Percentiles rank a stretch among this genome's conserved stretches.
Evolutionary conservation across 2,797 vertebrate species (phyloP).

Genomic region (Manis pentadactyla): DNA sequence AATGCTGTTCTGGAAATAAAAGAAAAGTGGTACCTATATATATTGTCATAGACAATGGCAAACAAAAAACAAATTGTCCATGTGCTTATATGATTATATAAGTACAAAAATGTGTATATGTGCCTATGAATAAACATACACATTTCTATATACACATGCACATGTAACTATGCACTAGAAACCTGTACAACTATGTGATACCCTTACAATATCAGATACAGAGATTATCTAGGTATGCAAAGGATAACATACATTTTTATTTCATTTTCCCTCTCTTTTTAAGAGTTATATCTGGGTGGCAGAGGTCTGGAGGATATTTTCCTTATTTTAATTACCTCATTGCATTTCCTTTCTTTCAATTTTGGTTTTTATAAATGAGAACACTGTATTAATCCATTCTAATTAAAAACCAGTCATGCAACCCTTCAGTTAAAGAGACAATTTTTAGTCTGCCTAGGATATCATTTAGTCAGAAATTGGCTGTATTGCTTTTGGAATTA

Average conservation of each 20-base stretch:
- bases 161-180: neutral
- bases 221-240: slow-evolving; percentile 68
- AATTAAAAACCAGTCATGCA: slow-evolving; percentile 83
- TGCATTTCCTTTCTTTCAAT: slow-evolving; percentile 79
- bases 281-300: slow-evolving; percentile 59
- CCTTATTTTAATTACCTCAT: slow-evolving; percentile 42
- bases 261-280: slow-evolving; percentile 45
- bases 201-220: slow-evolving; percentile 80
- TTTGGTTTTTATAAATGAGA: slow-evolving; percentile 78
- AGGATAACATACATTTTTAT: slow-evolving; percentile 65
- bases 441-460: slow-evolving; percentile 78
- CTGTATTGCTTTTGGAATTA: slow-evolving; percentile 79
- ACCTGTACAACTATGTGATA: slow-evolving; percentile 34
- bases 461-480: slow-evolving; percentile 83
- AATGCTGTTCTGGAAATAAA: slow-evolving; percentile 25
- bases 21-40: neutral
- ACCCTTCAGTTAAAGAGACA: slow-evolving; percentile 80
- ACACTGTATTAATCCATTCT: slow-evolving; percentile 80
- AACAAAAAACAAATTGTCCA: neutral
- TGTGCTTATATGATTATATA: slow-evolving; percentile 6
- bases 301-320: slow-evolving; percentile 74
- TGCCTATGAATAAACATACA: neutral
- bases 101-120: neutral
- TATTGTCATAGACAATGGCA: neutral
- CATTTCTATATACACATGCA: neutral